These are phyloP conservation scores for Pomatorhinus ruficollis DNA, from an alignment of 2,113 vertebrate species.

Conservation along the genomic window DNA sequence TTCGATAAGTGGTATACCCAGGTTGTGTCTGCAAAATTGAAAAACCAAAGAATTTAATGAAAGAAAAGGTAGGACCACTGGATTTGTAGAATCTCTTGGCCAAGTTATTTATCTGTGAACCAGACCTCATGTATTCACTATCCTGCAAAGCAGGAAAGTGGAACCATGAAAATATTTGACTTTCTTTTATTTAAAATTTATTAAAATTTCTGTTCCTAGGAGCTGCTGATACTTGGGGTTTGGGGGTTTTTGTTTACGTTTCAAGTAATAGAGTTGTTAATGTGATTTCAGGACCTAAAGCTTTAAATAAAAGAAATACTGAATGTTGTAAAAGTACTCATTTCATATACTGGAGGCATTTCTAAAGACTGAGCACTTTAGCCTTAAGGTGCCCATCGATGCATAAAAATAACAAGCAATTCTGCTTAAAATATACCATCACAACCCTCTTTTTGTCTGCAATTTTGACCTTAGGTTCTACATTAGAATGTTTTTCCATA, in stretches of 20 bases:
- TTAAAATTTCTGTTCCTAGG: background rate
- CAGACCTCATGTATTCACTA: background rate
- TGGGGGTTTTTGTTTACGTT: rapidly evolving
- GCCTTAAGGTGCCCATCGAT: background rate
- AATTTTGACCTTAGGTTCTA: background rate
- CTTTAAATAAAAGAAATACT: background rate
- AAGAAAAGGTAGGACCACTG: background rate
- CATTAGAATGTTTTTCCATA: background rate
- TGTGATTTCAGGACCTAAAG: background rate
- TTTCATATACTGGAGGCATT: background rate
- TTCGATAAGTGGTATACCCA: background rate
- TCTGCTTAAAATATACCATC: background rate
- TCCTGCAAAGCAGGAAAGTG: background rate
- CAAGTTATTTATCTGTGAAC: background rate
- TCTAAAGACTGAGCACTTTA: background rate
- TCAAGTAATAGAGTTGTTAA: background rate
- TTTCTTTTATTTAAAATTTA: background rate
- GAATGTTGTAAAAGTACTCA: background rate
- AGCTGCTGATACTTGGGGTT: background rate
- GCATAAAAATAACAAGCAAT: background rate
- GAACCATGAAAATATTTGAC: background rate
- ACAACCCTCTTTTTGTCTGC: background rate
- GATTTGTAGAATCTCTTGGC: background rate
- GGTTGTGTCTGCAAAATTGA: background rate
- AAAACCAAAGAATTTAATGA: background rate